Conservation (phyloP, 64 coral and sea anemone genomes). For the Montipora efflorescens region DNA sequence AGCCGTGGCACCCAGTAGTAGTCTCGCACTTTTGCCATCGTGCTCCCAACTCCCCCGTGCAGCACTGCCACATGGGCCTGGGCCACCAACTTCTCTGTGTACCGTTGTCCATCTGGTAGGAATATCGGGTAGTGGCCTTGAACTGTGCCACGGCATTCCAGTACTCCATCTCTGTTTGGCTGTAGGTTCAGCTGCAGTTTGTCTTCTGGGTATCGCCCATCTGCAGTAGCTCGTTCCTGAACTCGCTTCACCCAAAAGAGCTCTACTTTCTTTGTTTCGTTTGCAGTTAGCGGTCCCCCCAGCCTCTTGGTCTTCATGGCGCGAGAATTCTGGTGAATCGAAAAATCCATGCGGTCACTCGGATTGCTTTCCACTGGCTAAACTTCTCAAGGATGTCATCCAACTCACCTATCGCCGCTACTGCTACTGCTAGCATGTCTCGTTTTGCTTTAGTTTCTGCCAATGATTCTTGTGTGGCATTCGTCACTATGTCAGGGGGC, state of each 20-base stretch:
- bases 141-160: background rate
- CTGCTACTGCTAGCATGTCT: background rate
- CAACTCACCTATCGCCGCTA: constrained; percentile 8
- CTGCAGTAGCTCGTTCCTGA: background rate
- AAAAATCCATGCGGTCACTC: constrained; percentile 14
- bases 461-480: background rate
- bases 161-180: constrained; percentile 1
- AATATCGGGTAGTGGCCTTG: constrained; percentile 3
- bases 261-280: background rate
- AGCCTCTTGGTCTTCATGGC: background rate
- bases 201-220: background rate
- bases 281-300: background rate
- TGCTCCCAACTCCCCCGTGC: background rate
- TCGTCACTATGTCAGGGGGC: constrained; percentile 37
- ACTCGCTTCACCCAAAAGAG: constrained; percentile 14
- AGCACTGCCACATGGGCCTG: background rate
- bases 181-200: constrained; percentile 16
- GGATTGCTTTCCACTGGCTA: constrained; percentile 9
- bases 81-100: background rate
- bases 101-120: background rate
- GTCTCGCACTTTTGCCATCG: constrained; percentile 58
- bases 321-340: background rate
- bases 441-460: constrained; percentile 19
- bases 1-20: constrained; percentile 52
- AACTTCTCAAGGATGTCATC: constrained; percentile 49